Base-by-base conservation (phyloP, 2,797 vertebrate genomes). In the Sus cebifrons region DNA sequence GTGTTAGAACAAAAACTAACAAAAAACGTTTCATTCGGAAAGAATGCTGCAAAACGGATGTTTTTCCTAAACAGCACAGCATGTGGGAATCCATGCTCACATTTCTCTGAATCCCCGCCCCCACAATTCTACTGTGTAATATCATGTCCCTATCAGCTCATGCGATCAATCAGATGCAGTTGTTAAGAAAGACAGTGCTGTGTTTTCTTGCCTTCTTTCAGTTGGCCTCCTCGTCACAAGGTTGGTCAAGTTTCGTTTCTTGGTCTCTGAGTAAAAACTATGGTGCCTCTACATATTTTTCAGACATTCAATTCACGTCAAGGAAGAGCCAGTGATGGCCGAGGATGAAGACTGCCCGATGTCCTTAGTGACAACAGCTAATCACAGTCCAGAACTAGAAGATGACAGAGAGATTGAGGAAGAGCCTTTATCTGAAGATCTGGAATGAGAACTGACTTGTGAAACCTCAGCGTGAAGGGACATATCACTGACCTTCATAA, bases 361-460 rank as follows among this genome's bases (percentile, higher is more conserved):
- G 99, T 99, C 99, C 83, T 99, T 99, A 98, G 99, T 99, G 99
- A 99, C 99, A 98, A 99, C 99, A 2, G 99, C 99, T 97, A 99
- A 99, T 98, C 99, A 99, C 99, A 99, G 99, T 99, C 99, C 99
- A 93, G 99, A 99, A 98, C 99, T 99, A 98, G 99, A 99, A 86
- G 99, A 99, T 5, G 99, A 99, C 98, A 99, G 99, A 98, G 99
- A 99, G 99, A 99, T 99, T 97, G 99, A 99, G 98, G 99, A 99
- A 98, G 99, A 99, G 98, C 99, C 99, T 99, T 99, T 99, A 99
- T 99, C 99, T 96, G 99, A 99, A 98, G 99, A 99, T 98, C 99
- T 99, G 98, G 99, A 99, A 99, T 99, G 99, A 99, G 98, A 98
- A 98, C 98, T 99, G 98, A 99, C 98, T 98, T 98, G 97, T 98